A percentile compares a stretch with the other conserved stretches of the same genome.
These are phyloP conservation scores for Epirrhoe alternata DNA, from an alignment of 2,888 invertebrate species.

Conservation along the genomic window DNA sequence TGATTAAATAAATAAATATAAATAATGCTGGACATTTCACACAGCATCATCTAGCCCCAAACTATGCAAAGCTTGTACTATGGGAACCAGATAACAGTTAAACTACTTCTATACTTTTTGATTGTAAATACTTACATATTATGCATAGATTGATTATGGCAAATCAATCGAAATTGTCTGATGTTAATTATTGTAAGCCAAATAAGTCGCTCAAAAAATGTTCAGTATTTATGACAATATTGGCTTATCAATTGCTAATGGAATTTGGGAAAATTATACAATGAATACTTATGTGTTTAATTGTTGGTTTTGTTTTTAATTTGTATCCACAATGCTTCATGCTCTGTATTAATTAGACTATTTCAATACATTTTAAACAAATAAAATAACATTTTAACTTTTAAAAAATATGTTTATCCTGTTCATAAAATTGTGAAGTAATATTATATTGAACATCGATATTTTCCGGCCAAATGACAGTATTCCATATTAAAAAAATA, in stretches of 20 bases:
- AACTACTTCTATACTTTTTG: no score
- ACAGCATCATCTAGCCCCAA: no score
- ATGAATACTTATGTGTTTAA: not conserved
- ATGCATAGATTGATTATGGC: no score
- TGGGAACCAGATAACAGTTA: no score
- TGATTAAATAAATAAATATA: no score
- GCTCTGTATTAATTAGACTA: not conserved
- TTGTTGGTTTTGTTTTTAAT: not conserved
- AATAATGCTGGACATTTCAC: no score
- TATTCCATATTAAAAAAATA: constrained; percentile 40
- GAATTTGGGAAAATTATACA: not conserved
- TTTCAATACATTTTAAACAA: not conserved
- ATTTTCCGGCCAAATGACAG: constrained; percentile 58
- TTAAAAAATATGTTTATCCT: not conserved
- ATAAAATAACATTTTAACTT: not conserved
- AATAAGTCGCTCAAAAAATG: not conserved
- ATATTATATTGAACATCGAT: constrained; percentile 49
- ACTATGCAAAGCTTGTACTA: no score
- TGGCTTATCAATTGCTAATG: not conserved
- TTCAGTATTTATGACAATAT: not conserved
- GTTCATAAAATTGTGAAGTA: no score
- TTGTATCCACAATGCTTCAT: not conserved
- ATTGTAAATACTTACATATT: no score
- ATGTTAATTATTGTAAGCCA: not conserved
- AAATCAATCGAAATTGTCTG: no score